Evolutionary conservation across 2,888 invertebrate genomes (phyloP).

Genomic region (Augiades crinisus): DNA sequence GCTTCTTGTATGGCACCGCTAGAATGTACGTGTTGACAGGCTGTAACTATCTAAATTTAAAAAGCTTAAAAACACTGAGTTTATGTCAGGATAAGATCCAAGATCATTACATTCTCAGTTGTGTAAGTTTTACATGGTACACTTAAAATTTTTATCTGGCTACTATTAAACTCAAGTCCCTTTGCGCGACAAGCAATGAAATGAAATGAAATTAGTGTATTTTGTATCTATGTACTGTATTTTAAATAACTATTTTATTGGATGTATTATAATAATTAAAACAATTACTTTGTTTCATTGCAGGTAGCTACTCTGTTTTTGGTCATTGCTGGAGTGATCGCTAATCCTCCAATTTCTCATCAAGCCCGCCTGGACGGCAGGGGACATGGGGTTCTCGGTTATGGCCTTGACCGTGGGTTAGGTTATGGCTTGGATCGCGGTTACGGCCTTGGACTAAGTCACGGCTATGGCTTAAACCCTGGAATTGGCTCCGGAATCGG

Average conservation of each 20-base stretch:
- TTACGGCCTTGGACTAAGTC: slow-evolving; percentile 1
- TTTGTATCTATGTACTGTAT: no score
- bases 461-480: not conserved
- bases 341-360: slow-evolving; percentile 6
- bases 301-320: slow-evolving; percentile 2
- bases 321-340: slow-evolving; percentile 5
- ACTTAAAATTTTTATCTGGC: no score
- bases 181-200: no score
- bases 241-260: not conserved
- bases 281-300: not conserved
- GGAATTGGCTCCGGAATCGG: not conserved
- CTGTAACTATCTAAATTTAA: no score
- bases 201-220: no score
- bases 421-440: slow-evolving; percentile 1
- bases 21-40: no score
- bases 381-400: not conserved
- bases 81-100: no score
- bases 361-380: slow-evolving; percentile 11
- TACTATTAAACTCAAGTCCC: no score
- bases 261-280: no score
- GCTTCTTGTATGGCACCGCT: slow-evolving; percentile 1
- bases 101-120: no score
- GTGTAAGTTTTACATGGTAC: no score
- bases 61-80: no score
- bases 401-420: not conserved